Base-by-base conservation (phyloP, 2,888 invertebrate genomes). In the Salpingus planirostris region DNA sequence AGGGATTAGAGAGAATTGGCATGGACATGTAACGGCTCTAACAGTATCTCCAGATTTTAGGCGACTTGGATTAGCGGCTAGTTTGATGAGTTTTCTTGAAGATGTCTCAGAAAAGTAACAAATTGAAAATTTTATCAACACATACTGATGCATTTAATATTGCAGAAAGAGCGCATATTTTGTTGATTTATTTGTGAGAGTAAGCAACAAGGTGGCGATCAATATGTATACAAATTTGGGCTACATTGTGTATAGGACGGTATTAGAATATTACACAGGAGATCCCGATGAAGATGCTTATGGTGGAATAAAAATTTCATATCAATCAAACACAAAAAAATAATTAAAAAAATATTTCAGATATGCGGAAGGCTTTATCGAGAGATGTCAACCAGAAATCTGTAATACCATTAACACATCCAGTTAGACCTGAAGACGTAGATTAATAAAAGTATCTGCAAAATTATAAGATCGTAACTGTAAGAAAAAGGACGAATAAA, bases 241-340 rank as follows among this genome's bases (percentile, higher is more conserved):
- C 12, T 98, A 99, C 59, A 91, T 90, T 47, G 88, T 97, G 1
- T 98, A 97, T 63, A 71, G 98, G 36, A 88, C 90, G 24, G 96
- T 98, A 25, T 67, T 98, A 48, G 96, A 96, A 63, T 98, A 99
- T 70, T 98, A 99, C 64, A 93, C 93, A 8, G 95, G 93, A 11
- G 92, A 95, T 65, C 87, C 89, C 12, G 96, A 97, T 66, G 98
- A 98, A 76, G 91, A 99, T 73, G 98, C 97, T 33, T 98, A 85
- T 72, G 98, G 95, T 93, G 44, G 54, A 39, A 8, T 29, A 44
- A n/a, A n/a, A n/a, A n/a, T n/a, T n/a, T n/a, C n/a, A n/a, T n/a
- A n/a, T n/a, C n/a, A n/a, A n/a, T n/a, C n/a, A n/a, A n/a, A n/a
- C n/a, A n/a, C n/a, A n/a, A n/a, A n/a, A n/a, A n/a, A n/a, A n/a